Conservation (phyloP, 2,797 vertebrate genomes). For the Enteromius mattozi region DNA sequence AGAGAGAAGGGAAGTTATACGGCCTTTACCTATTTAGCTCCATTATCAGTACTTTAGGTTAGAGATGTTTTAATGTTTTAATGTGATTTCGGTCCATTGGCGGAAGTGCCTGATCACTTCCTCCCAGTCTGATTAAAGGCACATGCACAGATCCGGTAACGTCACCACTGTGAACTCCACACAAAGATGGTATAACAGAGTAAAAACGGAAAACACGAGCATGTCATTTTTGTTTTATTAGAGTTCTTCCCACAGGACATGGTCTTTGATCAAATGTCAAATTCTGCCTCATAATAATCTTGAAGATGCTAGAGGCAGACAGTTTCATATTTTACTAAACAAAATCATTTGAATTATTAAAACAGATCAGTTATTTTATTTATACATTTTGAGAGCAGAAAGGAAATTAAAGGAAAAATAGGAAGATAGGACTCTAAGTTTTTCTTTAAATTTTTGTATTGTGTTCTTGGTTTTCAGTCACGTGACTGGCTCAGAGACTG, state of each 20-base stretch:
- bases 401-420: not conserved
- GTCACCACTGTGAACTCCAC: slow-evolving; percentile 38
- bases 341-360: not conserved
- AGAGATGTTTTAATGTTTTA: slow-evolving; percentile 78
- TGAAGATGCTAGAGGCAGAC: not conserved
- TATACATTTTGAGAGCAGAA: not conserved
- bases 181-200: not conserved
- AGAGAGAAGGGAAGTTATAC: slow-evolving; percentile 71
- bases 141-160: slow-evolving; percentile 70
- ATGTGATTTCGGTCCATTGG: slow-evolving; percentile 73
- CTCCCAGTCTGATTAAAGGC: slow-evolving; percentile 73
- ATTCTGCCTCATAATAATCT: not conserved
- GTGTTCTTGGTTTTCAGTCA: no score
- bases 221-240: slow-evolving; percentile 21
- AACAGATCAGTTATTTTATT: not conserved
- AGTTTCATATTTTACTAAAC: not conserved
- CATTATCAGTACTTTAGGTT: slow-evolving; percentile 77
- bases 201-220: slow-evolving; percentile 1
- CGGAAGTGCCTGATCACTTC: slow-evolving; percentile 74
- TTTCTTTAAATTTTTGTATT: not conserved
- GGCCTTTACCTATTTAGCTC: slow-evolving; percentile 79
- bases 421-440: not conserved
- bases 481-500: not conserved
- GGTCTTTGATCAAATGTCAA: slow-evolving; percentile 4
- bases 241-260: not conserved